Base-by-base conservation (phyloP, 2,888 invertebrate genomes). In the Phasia obesa region DNA sequence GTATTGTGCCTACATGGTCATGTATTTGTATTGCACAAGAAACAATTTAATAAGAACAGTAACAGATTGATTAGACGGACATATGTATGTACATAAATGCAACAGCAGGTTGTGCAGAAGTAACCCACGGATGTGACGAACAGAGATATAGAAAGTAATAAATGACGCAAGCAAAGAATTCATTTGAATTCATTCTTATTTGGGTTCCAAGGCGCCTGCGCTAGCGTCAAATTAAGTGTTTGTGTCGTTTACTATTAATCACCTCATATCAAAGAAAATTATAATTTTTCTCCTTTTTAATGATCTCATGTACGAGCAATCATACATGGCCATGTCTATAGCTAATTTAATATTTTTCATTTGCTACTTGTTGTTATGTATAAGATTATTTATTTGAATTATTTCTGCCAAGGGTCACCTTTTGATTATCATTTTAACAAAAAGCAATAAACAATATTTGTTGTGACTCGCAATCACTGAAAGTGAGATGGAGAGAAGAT, bases 191-290 rank as follows among this genome's bases (percentile, higher is more conserved):
- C 60, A 59, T 71, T 65, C 47, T 38, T 23, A 67, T 76, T 74
- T 49, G 47, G 60, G 44, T 60, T 81, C 84, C 60, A 85, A 87
- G 89, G 89, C 89, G 89, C 89, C 89, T 89, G 87, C 87, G 86
- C 86, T 84, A 85, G 88, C 88, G 89, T 88, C 88, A 89, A 89
- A 89, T 89, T 89, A 89, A 89, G 88, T 89, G 89, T 89, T 89
- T 89, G 88, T 88, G 89, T 89, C 88, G 87, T 87, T 88, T 81
- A 85, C 86, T 89, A 89, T 89, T 89, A 89, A 89, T 89, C 89
- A 89, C 86, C 65, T 64, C 47, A 71, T 80, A 83, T 83, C 84
- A 81, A 74, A 84, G 64, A 77, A 75, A 73, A 76, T 55, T 44
- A 53, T 44, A 51, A 62, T 27, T 53, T 31, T 35, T 60, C 38